phyloP scores from a whole-genome alignment of 2,797 vertebrate species.

The Simalia tracyae region DNA sequence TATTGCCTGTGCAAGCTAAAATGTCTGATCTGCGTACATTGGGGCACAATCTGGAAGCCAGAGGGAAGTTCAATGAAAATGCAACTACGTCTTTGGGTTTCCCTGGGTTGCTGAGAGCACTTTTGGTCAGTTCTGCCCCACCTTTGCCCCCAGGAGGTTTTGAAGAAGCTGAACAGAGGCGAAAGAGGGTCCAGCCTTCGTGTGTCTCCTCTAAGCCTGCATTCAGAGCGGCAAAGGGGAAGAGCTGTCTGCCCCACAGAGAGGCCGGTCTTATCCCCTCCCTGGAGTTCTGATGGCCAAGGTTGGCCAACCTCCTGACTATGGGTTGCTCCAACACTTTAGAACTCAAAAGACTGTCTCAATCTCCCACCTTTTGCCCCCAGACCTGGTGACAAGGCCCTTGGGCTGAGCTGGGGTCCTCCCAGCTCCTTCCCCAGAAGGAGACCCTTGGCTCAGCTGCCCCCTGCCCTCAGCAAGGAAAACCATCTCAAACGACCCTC shows the following conservation, averaged over 20 bases:
- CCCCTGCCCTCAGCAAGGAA: background rate
- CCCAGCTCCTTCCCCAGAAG: background rate
- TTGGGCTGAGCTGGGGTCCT: background rate
- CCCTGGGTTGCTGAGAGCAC: background rate
- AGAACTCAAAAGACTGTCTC: background rate
- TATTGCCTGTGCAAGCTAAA: background rate
- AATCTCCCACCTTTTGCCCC: background rate
- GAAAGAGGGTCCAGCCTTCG: background rate
- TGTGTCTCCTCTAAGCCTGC: background rate
- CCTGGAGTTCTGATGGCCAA: background rate
- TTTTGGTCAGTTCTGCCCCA: background rate
- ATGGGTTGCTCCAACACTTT: too few species aligned
- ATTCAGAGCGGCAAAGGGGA: accelerated
- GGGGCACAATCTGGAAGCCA: background rate
- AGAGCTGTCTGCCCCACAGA: background rate
- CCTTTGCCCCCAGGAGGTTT: background rate
- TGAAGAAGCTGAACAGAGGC: background rate
- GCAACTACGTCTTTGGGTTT: background rate
- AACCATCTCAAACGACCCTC: background rate
- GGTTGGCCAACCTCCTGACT: background rate
- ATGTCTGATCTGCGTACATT: background rate
- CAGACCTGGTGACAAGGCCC: background rate
- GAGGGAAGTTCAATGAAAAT: background rate
- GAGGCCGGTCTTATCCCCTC: background rate
- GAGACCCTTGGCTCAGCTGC: background rate